A percentile compares a stretch with the other conserved stretches of the same genome.
Evolutionary conservation across 2,888 invertebrate species (phyloP).

Genomic region (Platerodrilus igneus): DNA sequence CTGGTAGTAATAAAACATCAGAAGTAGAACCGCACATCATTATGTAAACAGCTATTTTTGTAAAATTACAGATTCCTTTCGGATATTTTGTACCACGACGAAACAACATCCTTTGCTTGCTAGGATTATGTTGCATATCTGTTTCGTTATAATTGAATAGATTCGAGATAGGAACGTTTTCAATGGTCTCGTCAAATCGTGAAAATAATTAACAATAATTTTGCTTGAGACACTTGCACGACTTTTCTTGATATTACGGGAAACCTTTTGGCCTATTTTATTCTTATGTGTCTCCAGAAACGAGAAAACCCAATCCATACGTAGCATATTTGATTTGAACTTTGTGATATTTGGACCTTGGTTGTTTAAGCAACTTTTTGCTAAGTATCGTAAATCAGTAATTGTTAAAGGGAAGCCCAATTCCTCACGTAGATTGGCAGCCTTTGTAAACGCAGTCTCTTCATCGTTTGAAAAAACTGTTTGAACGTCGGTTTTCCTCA

Average conservation of each 20-base stretch:
- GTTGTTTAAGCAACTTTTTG: too few relatives aligned
- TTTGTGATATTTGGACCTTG: too few relatives aligned
- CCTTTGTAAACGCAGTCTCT: too few relatives aligned
- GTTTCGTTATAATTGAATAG: slow-evolving; percentile 8
- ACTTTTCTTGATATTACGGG: slow-evolving; percentile 4
- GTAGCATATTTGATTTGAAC: too few relatives aligned
- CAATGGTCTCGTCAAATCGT: neutral
- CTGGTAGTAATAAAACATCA: slow-evolving; percentile 14
- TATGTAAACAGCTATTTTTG: slow-evolving; percentile 26
- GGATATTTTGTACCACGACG: slow-evolving; percentile 19
- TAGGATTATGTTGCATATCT: neutral
- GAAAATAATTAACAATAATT: slow-evolving; percentile 8
- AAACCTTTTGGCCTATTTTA: slow-evolving; percentile 5
- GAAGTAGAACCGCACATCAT: slow-evolving; percentile 30
- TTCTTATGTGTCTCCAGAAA: slow-evolving; percentile 7
- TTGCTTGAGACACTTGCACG: slow-evolving; percentile 7
- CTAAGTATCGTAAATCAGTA: too few relatives aligned
- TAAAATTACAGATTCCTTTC: slow-evolving; percentile 21
- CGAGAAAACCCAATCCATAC: slow-evolving; percentile 18
- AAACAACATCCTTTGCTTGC: slow-evolving; percentile 12
- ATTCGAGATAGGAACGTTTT: neutral
- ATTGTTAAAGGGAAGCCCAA: too few relatives aligned
- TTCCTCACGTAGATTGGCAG: too few relatives aligned
- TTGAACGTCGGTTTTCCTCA: too few relatives aligned
- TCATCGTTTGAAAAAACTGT: too few relatives aligned